These are phyloP conservation scores for Eilema griseolum DNA, from an alignment of 2,888 invertebrate species.

Conservation along the genomic window DNA sequence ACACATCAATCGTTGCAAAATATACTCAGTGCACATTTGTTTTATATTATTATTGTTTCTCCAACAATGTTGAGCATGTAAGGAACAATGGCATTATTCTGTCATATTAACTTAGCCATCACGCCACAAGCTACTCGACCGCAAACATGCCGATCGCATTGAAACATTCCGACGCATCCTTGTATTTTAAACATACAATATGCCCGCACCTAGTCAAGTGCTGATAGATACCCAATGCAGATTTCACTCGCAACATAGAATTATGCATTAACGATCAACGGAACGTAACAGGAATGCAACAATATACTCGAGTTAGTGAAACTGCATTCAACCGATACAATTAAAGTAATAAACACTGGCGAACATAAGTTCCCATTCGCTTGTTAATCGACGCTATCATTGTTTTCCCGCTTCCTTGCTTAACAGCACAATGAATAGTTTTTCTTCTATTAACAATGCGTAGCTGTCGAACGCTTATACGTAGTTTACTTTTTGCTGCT, in stretches of 20 bases:
- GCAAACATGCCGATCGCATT: constrained; percentile 57
- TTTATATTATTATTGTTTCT: constrained; percentile 24
- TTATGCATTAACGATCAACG: constrained; percentile 76
- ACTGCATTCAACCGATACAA: constrained; percentile 81
- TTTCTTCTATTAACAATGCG: constrained; percentile 74
- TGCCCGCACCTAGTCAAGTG: constrained; percentile 61
- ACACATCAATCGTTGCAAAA: neutral
- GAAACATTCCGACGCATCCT: constrained; percentile 64
- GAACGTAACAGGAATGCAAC: constrained; percentile 76
- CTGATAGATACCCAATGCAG: constrained; percentile 69
- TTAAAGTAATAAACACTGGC: constrained; percentile 79
- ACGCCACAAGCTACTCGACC: constrained; percentile 55
- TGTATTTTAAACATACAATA: constrained; percentile 69
- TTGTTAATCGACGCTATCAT: constrained; percentile 79
- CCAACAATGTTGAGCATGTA: constrained; percentile 24
- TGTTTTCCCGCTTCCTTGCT: constrained; percentile 78
- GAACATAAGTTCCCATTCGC: constrained; percentile 78
- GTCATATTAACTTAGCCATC: constrained; percentile 52
- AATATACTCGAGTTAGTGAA: constrained; percentile 75
- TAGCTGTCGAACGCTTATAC: constrained; percentile 70
- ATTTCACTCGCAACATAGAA: constrained; percentile 79
- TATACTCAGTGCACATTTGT: neutral
- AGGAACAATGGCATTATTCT: constrained; percentile 40
- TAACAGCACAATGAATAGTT: constrained; percentile 77
- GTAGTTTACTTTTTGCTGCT: constrained; percentile 61